Conservation (phyloP, 2,888 invertebrate species). For the Hyposoter dolosus region DNA sequence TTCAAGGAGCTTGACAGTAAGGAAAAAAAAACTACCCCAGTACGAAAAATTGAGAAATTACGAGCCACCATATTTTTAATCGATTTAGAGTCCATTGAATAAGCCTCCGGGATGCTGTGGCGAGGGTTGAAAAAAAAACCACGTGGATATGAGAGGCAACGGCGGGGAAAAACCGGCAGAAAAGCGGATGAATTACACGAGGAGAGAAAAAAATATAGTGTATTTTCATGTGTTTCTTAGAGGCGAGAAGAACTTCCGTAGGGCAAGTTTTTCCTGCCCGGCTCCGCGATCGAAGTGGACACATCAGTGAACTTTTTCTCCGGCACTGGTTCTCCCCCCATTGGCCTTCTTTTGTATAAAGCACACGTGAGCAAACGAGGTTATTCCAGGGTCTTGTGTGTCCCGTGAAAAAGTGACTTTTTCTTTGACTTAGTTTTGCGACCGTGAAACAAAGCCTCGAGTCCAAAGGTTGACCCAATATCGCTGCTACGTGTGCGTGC, state of each 20-base stretch:
- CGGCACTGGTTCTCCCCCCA: neutral
- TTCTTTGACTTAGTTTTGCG: slow-evolving; percentile 59
- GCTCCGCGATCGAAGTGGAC: slow-evolving; percentile 32
- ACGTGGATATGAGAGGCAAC: neutral
- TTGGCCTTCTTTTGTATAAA: slow-evolving; percentile 1
- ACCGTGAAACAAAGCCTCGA: slow-evolving; percentile 10
- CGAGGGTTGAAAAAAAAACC: slow-evolving; percentile 6
- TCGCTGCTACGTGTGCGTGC: neutral
- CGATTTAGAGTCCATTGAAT: neutral
- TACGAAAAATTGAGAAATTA: neutral
- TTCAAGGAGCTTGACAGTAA: too few species aligned
- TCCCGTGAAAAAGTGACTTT: slow-evolving; percentile 27
- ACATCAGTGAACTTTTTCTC: slow-evolving; percentile 38
- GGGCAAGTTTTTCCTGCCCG: slow-evolving; percentile 23
- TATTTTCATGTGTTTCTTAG: slow-evolving; percentile 3
- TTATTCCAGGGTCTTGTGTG: slow-evolving; percentile 21
- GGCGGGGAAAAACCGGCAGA: neutral
- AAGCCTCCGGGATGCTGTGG: neutral
- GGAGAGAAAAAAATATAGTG: slow-evolving; percentile 24
- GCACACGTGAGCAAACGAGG: neutral
- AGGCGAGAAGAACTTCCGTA: slow-evolving; percentile 26
- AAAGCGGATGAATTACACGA: neutral
- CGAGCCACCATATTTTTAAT: neutral
- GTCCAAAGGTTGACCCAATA: slow-evolving; percentile 53
- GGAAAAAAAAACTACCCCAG: neutral